A percentile compares a stretch with the other conserved stretches of the same genome.
Conservation (phyloP, 2,113 vertebrate genomes). For the Budorcas taxicolor region DNA sequence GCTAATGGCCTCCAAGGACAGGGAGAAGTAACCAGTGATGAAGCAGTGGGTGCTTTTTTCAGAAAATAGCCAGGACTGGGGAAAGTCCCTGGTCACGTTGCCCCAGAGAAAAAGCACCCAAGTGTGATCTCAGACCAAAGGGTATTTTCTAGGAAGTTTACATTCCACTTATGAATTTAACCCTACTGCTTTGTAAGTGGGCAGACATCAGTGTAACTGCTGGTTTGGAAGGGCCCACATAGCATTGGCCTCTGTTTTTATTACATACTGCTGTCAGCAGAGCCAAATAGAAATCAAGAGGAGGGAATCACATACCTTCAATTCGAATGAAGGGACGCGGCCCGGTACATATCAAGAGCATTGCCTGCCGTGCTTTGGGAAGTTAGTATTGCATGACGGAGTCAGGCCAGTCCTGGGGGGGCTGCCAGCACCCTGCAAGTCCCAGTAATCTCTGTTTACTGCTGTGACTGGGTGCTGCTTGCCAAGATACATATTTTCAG, state of each 20-base stretch:
- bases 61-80: not conserved
- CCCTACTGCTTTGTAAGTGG: not conserved
- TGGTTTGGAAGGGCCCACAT: not conserved
- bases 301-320: not conserved
- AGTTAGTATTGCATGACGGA: not conserved
- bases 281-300: not conserved
- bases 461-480: not conserved
- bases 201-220: not conserved
- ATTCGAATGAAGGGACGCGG: not conserved
- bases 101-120: slow-evolving; percentile 23
- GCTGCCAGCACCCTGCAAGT: not conserved
- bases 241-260: not conserved
- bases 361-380: not conserved
- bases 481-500: not conserved
- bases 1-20: not conserved
- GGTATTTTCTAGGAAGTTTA: slow-evolving; percentile 22
- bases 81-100: slow-evolving; percentile 13
- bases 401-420: not conserved
- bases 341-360: not conserved
- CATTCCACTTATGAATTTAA: not conserved
- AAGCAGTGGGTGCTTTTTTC: slow-evolving; percentile 24
- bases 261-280: too few species aligned
- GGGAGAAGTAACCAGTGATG: not conserved
- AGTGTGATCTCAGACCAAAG: slow-evolving; percentile 34
- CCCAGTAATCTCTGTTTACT: not conserved